Percentiles rank a stretch among this genome's conserved stretches.
phyloP scores from a whole-genome alignment of 1,140 invertebrate genomes.

The Orchestia grillus region DNA sequence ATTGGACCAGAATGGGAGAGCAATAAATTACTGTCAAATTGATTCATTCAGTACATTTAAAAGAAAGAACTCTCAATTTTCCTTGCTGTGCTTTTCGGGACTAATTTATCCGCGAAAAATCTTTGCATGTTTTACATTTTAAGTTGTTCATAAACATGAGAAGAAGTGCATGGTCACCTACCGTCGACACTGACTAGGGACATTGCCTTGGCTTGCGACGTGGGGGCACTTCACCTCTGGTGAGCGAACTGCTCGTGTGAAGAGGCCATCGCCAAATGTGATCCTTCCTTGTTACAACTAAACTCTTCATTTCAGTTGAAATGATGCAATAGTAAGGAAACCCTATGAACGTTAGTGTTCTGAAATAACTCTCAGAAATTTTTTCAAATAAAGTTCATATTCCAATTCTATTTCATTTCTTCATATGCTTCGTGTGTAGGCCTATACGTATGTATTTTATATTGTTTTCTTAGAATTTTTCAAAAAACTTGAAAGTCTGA shows the following conservation, averaged over 20 bases:
- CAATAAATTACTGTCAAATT: background rate
- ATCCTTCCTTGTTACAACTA: background rate
- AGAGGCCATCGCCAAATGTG: background rate
- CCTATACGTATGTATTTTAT: background rate
- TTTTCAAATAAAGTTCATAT: background rate
- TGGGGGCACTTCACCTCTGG: background rate
- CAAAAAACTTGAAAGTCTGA: too few species aligned
- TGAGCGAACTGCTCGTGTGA: background rate
- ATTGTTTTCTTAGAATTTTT: too few species aligned
- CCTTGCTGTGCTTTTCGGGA: background rate
- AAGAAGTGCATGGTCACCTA: background rate
- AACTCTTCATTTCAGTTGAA: background rate
- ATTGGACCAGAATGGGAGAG: background rate
- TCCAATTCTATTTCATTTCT: background rate
- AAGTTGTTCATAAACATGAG: background rate
- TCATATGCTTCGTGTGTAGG: background rate
- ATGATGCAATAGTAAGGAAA: background rate
- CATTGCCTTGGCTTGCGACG: background rate
- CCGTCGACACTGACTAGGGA: background rate
- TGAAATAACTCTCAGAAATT: background rate
- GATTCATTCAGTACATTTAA: background rate
- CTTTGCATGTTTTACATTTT: background rate
- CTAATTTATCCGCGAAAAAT: background rate
- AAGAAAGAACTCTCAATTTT: background rate
- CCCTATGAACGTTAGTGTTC: background rate